A percentile compares a stretch with the other conserved stretches of the same genome.
Conservation (phyloP, 1,140 invertebrate genomes). For the Octopus sinensis region DNA sequence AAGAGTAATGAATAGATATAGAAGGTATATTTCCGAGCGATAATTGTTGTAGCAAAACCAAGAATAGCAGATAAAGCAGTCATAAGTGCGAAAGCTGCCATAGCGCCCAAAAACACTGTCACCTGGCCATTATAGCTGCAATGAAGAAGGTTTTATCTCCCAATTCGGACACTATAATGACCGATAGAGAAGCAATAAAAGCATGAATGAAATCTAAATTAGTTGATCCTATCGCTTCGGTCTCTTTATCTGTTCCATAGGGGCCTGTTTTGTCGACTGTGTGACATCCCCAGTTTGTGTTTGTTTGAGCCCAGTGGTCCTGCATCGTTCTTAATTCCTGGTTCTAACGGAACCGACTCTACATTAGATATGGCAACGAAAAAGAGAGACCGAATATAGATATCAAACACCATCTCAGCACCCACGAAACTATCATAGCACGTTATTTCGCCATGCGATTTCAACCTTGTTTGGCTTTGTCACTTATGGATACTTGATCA, state of each 20-base stretch:
- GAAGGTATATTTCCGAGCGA: conserved; percentile 88
- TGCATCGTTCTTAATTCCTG: too few species aligned
- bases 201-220: conserved; percentile 82
- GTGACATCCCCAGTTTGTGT: too few species aligned
- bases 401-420: too few species aligned
- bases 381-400: too few species aligned
- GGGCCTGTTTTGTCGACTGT: too few species aligned
- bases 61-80: conserved; percentile 84
- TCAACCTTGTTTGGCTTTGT: too few species aligned
- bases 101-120: conserved; percentile 89
- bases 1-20: conserved; percentile 94
- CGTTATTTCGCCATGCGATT: too few species aligned
- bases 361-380: too few species aligned
- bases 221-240: conserved; percentile 17
- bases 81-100: conserved; percentile 89
- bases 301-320: too few species aligned
- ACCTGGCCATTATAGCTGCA: conserved; percentile 96
- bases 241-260: neutral
- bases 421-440: too few species aligned
- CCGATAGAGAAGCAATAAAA: conserved; percentile 88
- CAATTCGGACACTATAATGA: conserved; percentile 95
- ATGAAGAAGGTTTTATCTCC: conserved; percentile 99
- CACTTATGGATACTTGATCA: too few species aligned
- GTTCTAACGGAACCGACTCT: too few species aligned
- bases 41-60: conserved; percentile 90